Conservation (phyloP, 53 echinoderm and acorn worm species). For the Antedon mediterranea region DNA sequence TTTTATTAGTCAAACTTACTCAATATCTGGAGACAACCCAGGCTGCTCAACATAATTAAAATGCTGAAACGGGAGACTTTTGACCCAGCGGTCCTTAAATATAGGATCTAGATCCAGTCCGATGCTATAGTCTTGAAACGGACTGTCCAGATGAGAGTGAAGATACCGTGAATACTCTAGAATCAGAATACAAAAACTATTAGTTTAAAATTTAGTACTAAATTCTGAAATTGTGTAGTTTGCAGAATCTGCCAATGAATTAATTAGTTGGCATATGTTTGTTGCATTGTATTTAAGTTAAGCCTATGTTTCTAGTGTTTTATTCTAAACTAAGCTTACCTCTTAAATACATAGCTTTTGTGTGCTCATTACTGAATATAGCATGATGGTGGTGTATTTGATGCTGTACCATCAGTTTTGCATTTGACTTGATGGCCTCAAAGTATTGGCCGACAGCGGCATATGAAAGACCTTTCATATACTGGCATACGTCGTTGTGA, state of each 20-base stretch:
- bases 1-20: slow-evolving; percentile 22
- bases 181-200: background rate
- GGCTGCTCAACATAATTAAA: slow-evolving; percentile 68
- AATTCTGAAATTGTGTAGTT: no score
- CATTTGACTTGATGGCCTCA: slow-evolving; percentile 56
- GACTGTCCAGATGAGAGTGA: slow-evolving; percentile 63
- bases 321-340: no score
- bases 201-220: no score
- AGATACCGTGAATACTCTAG: slow-evolving; percentile 81
- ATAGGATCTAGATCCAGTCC: slow-evolving; percentile 45
- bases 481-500: slow-evolving; percentile 59
- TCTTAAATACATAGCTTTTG: slow-evolving; percentile 47
- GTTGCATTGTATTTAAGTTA: no score
- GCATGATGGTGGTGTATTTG: slow-evolving; percentile 2
- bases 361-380: slow-evolving; percentile 13
- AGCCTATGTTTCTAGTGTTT: no score
- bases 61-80: slow-evolving; percentile 52
- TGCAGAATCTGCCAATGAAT: no score
- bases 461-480: slow-evolving; percentile 74
- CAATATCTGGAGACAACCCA: slow-evolving; percentile 72
- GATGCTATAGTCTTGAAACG: slow-evolving; percentile 51
- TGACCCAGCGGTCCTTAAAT: slow-evolving; percentile 79
- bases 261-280: no score
- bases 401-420: slow-evolving; percentile 32
- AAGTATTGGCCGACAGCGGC: slow-evolving; percentile 69